Evolutionary conservation across 2,113 vertebrate genomes (phyloP), one percentile per base, ranked within the genome.

Genomic region (Notarius lentiginosus): DNA sequence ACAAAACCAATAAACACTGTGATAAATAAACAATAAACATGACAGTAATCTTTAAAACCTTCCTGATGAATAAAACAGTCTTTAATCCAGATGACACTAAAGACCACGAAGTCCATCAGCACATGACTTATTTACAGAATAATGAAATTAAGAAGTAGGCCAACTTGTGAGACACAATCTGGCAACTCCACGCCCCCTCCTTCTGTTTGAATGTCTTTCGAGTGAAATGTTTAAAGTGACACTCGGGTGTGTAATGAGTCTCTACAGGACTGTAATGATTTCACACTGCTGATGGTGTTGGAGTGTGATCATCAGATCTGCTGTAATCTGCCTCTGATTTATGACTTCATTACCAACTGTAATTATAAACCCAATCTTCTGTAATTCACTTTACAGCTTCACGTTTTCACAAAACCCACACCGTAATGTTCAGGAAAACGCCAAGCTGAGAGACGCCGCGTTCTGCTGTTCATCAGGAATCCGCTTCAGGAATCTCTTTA

Each of bases 241-340:
- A 51, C 18, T 49, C 18, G 7, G 20, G 8, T 24, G 22, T 77
- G 24, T 77, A 77, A 77, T 7, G 75, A 77, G 24, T 55, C 72
- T 75, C 24, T 55, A 55, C 75, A 77, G 75, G 49, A 53, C 49
- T n/a, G 73, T 77, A 53, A 77, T 77, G 22, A 75, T 75, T 75
- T 12, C 72, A 49, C 20, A 22, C 41, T 51, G 72, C 20, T 75
- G 75, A 77, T 77, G 75, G 22, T 77, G 75, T 15, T 77, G 75
- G 24, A 77, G 49, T n/a, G 75, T n/a, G 55, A 55, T 53, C 53
- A 77, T 77, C 10, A 22, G 72, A 75, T 75, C 17, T 1, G 41
- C 72, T 75, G 72, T 75, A 77, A 55, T 77, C 75, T 55, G 11
- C 24, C 22, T 77, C 75, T 77, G 75, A 77, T 77, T 77, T 77